phyloP scores from a whole-genome alignment of 2,113 vertebrate species.

The Micronycteris hirsuta region DNA sequence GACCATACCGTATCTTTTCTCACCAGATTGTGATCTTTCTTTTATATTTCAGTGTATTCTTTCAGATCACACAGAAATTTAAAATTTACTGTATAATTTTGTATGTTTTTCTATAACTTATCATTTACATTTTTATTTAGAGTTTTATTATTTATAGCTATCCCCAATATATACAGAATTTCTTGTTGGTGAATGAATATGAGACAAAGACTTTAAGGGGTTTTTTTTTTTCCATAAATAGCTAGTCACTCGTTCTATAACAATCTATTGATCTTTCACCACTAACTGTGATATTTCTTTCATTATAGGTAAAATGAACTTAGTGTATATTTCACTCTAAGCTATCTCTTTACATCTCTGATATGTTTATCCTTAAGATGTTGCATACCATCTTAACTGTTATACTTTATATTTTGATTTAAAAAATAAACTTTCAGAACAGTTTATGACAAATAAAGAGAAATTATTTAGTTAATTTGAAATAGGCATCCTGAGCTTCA shows the following conservation, averaged over 20 bases:
- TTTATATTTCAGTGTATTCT: not conserved
- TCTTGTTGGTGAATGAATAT: not conserved
- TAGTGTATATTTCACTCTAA: not conserved
- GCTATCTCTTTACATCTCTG: not conserved
- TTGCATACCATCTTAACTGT: not conserved
- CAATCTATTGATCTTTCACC: not conserved
- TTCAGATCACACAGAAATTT: not conserved
- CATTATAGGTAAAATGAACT: not conserved
- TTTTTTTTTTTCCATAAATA: not conserved
- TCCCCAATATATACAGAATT: not conserved
- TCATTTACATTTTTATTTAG: constrained; percentile 6
- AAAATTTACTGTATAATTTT: not conserved
- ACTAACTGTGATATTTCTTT: not conserved
- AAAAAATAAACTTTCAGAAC: not conserved
- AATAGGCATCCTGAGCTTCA: constrained; percentile 12
- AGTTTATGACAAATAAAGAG: not conserved
- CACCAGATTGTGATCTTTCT: not conserved
- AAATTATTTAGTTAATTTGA: not conserved
- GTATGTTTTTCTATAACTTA: not conserved
- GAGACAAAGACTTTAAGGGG: not conserved
- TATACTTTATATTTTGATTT: not conserved
- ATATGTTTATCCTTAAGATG: not conserved
- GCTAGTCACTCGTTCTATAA: not conserved
- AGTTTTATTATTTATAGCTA: not conserved
- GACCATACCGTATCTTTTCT: not conserved